These are phyloP conservation scores for Diceros bicornis DNA, from an alignment of 2,797 vertebrate genomes.

Conservation along the genomic window DNA sequence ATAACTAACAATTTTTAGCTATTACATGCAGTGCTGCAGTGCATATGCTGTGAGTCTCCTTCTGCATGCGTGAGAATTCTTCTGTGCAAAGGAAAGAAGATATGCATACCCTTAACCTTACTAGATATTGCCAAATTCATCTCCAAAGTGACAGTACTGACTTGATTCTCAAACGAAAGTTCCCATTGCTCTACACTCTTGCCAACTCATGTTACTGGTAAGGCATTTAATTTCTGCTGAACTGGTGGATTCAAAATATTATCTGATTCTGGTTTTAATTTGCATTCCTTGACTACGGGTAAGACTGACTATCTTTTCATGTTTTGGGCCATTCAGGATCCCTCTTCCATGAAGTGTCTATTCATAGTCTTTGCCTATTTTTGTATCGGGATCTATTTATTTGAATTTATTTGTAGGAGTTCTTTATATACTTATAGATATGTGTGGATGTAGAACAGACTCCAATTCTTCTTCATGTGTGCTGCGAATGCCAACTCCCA, in stretches of 20 bases:
- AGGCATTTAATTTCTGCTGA: not conserved
- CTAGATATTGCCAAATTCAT: not conserved
- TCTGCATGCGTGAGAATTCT: not conserved
- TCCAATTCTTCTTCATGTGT: not conserved
- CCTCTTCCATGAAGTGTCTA: not conserved
- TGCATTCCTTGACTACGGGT: not conserved
- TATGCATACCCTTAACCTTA: not conserved
- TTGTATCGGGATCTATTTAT: not conserved
- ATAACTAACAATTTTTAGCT: not conserved
- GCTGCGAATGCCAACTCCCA: not conserved
- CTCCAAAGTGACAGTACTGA: not conserved
- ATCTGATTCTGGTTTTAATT: not conserved
- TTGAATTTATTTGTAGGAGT: not conserved
- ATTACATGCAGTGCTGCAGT: not conserved
- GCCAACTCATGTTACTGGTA: rapidly evolving
- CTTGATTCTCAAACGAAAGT: not conserved
- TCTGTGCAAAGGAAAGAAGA: not conserved
- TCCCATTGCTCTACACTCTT: not conserved
- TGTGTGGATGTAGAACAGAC: not conserved
- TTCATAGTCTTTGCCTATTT: not conserved
- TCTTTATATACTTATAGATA: not conserved
- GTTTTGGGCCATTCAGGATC: not conserved
- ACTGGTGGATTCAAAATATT: not conserved
- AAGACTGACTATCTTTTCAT: not conserved
- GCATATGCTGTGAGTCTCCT: not conserved